phyloP scores from a whole-genome alignment of 2,888 invertebrate genomes.

The Melitaea athalia region DNA sequence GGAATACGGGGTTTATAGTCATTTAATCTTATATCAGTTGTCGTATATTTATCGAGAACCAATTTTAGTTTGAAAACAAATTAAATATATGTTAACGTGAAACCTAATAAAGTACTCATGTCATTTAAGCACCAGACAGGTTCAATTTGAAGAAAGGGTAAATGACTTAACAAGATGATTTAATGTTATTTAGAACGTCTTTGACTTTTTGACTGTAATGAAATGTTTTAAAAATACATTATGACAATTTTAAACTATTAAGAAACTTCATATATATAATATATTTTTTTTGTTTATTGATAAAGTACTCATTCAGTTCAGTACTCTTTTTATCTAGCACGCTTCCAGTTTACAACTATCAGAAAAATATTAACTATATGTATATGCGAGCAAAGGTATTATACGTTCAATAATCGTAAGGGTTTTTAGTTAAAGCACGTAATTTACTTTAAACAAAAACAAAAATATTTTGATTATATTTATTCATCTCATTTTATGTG shows the following conservation, averaged over 20 bases:
- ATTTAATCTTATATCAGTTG: background rate
- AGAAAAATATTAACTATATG: no score
- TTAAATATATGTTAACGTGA: background rate
- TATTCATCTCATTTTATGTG: background rate
- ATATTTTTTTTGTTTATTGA: no score
- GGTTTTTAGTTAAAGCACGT: background rate
- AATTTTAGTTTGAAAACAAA: constrained; percentile 16
- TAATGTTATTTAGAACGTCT: background rate
- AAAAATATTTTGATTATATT: constrained; percentile 2
- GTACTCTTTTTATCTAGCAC: no score
- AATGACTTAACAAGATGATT: background rate
- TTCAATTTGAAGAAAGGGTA: background rate
- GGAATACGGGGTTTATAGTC: background rate
- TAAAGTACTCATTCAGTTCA: no score
- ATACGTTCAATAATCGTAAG: background rate
- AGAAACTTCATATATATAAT: no score
- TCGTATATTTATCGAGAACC: background rate
- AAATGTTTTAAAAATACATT: no score
- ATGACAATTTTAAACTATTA: no score
- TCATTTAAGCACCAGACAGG: constrained; percentile 4
- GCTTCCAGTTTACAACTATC: no score
- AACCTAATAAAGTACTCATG: constrained; percentile 24
- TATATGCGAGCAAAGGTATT: background rate
- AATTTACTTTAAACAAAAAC: background rate
- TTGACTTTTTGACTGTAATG: background rate